Evolutionary conservation across 2,888 invertebrate genomes (phyloP), one percentile per base, ranked within the genome.

Genomic region (Zeuzera pyrina): DNA sequence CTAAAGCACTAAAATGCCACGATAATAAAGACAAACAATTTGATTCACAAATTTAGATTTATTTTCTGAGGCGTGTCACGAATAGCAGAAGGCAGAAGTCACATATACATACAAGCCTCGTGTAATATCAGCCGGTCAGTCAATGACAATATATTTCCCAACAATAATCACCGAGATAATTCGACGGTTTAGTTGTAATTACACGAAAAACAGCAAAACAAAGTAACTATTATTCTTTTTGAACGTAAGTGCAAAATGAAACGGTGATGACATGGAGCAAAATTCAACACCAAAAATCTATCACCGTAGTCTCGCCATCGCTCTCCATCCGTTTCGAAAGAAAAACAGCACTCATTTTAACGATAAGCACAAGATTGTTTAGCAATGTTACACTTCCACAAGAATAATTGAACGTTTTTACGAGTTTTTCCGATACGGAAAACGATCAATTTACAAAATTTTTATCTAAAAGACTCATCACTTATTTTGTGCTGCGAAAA

Each of bases 401-500:
- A 68, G 68, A 66, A 66, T 61, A 67, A 67, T 70, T 73, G 66
- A 64, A 68, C 59, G 64, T 66, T 71, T 65, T 60, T 60, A 57
- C 59, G 64, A 68, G 67, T 68, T 67, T 73, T 69, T 65, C 56
- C 62, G 59, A 64, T 62, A 60, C 64, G 59, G 60, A 60, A 73
- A 68, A 74, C 76, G 72, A 73, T 72, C 67, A 83, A 81, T 79
- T 81, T 84, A 83, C 67, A 78, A 84, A 78, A 76, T 68, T 70
- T 67, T 56, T 68, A 79, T 74, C 77, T 84, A 81, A 77, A 84
- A 86, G 86, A 86, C 85, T 85, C 85, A 86, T 86, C 86, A 85
- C 86, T 85, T 83, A 83, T 79, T 76, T 77, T 74, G 76, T 67
- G 86, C 87, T 86, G 86, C 86, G 78, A 84, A 84, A 83, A 84